These are phyloP conservation scores for Lagopus muta DNA, from an alignment of 2,113 vertebrate genomes.

Conservation along the genomic window DNA sequence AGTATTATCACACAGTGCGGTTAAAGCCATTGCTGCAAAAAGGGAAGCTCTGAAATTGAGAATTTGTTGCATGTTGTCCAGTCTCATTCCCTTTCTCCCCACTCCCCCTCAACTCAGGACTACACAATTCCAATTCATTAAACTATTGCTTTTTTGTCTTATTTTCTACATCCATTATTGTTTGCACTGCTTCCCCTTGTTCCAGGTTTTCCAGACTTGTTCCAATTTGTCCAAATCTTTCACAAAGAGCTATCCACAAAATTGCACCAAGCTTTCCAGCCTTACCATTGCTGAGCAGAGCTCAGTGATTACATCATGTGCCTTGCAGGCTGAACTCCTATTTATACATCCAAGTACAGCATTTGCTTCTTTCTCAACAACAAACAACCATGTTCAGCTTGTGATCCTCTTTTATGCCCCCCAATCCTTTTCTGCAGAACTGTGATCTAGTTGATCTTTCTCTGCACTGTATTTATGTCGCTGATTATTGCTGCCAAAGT, in stretches of 20 bases:
- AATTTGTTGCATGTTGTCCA: neutral
- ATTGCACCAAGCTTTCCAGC: neutral
- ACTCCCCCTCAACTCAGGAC: neutral
- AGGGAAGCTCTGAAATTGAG: neutral
- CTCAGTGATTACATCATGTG: conserved; percentile 53
- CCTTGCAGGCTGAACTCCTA: conserved; percentile 61
- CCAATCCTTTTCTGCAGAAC: conserved; percentile 20
- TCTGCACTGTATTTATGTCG: conserved; percentile 28
- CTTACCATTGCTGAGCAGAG: neutral
- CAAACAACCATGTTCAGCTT: conserved; percentile 36
- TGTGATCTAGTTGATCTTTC: conserved; percentile 60
- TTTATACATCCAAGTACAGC: conserved; percentile 52
- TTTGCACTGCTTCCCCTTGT: neutral
- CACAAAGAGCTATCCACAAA: neutral
- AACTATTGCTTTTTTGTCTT: neutral
- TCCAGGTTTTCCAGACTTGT: neutral
- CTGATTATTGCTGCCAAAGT: conserved; percentile 26
- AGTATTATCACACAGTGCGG: neutral
- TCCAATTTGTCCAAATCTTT: neutral
- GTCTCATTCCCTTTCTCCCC: neutral
- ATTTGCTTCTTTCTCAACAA: conserved; percentile 45
- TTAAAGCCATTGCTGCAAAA: neutral
- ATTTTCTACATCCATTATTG: neutral
- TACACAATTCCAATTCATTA: neutral
- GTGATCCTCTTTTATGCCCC: conserved; percentile 45